phyloP scores from a whole-genome alignment of 2,888 invertebrate genomes.

The Geotrupes spiniger region DNA sequence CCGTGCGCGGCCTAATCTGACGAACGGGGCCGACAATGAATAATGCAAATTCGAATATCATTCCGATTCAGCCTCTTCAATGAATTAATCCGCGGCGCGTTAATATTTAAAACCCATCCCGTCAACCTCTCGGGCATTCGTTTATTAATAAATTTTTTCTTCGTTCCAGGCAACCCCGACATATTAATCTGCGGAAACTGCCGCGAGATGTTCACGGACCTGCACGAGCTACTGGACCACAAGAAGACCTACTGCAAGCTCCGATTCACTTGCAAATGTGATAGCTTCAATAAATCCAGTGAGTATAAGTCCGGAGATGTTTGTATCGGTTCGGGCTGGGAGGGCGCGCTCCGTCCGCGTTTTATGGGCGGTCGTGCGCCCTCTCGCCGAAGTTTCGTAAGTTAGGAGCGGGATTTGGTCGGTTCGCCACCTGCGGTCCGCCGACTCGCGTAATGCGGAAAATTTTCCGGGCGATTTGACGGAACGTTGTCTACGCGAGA shows the following conservation, averaged over 20 bases:
- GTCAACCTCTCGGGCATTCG: too few species aligned
- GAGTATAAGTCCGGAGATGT: slow-evolving; percentile 33
- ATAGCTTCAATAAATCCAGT: slow-evolving; percentile 57
- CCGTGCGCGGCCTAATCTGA: too few species aligned
- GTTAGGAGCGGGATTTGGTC: too few species aligned
- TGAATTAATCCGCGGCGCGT: too few species aligned
- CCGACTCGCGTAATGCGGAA: slow-evolving; percentile 38
- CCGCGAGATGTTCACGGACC: slow-evolving; percentile 68
- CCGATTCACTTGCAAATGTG: slow-evolving; percentile 68
- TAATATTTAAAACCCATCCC: too few species aligned
- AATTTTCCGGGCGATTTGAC: slow-evolving; percentile 38
- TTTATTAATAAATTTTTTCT: slow-evolving; percentile 20
- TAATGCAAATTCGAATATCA: too few species aligned
- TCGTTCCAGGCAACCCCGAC: slow-evolving; percentile 64
- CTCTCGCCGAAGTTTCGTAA: too few species aligned
- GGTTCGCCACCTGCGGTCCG: slow-evolving; percentile 14
- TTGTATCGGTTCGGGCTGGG: slow-evolving; percentile 8
- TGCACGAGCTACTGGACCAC: slow-evolving; percentile 69
- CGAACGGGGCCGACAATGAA: too few species aligned
- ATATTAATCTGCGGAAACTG: slow-evolving; percentile 76
- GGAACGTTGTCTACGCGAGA: too few species aligned
- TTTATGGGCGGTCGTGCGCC: too few species aligned
- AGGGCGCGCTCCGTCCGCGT: slow-evolving; percentile 3
- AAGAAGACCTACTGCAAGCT: slow-evolving; percentile 70
- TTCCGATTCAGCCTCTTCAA: too few species aligned